These are phyloP conservation scores for Callipepla californica DNA, from an alignment of 2,113 vertebrate genomes.

Conservation along the genomic window DNA sequence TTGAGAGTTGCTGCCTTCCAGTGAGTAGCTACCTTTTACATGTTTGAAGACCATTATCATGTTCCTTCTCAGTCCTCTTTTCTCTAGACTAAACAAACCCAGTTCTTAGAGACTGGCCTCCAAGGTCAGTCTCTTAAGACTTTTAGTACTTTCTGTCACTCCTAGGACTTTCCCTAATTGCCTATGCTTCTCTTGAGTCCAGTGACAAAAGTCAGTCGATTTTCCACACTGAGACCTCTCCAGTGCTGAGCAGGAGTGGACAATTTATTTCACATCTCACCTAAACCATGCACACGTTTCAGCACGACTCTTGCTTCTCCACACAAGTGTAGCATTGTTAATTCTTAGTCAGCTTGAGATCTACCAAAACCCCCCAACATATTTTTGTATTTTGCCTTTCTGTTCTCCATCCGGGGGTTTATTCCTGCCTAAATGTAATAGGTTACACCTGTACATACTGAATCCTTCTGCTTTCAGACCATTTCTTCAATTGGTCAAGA, in stretches of 20 bases:
- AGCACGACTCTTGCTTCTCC: not conserved
- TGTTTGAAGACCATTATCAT: not conserved
- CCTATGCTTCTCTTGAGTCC: not conserved
- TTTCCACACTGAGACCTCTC: not conserved
- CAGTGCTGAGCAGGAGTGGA: not conserved
- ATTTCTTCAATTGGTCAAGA: not conserved
- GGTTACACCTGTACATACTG: not conserved
- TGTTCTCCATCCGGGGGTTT: not conserved
- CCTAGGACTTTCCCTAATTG: not conserved
- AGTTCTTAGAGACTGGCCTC: not conserved
- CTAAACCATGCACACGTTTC: not conserved
- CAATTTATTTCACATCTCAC: not conserved
- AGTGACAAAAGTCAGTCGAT: not conserved
- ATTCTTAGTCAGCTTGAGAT: not conserved
- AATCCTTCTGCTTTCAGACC: not conserved
- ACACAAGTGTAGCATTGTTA: not conserved
- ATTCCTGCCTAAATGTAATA: not conserved
- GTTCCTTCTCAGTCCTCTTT: slow-evolving; percentile 17
- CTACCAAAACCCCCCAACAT: not conserved
- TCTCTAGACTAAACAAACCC: not conserved
- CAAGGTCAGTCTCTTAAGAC: not conserved
- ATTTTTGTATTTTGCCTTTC: not conserved
- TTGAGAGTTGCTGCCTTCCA: not conserved
- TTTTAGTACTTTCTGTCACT: not conserved
- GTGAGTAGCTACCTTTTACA: not conserved